Percentiles rank a stretch among this genome's conserved stretches.
phyloP scores from a whole-genome alignment of 2,113 vertebrate genomes.

The Monarcha castaneiventris region DNA sequence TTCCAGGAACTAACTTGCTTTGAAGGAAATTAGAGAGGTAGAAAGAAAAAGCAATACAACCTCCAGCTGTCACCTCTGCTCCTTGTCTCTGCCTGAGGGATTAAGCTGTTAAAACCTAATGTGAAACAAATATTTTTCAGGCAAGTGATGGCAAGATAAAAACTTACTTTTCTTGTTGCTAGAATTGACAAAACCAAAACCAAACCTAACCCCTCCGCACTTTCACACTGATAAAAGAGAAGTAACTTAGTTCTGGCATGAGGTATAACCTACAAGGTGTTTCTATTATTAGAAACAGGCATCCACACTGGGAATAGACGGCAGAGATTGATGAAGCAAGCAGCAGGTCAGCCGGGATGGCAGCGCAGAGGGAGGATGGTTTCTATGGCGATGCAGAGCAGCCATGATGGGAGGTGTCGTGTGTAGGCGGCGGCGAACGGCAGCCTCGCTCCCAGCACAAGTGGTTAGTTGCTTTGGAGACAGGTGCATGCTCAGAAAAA shows the following conservation, averaged over 20 bases:
- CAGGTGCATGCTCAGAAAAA: background rate
- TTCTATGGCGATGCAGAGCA: slow-evolving; percentile 59
- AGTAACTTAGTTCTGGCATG: background rate
- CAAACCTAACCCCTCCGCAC: background rate
- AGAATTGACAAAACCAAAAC: background rate
- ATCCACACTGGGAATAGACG: background rate
- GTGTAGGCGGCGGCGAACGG: slow-evolving; percentile 27
- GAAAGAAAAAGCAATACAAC: background rate
- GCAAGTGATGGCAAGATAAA: background rate
- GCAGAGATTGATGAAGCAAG: background rate
- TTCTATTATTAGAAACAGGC: background rate
- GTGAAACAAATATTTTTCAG: background rate
- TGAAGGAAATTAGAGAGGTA: background rate
- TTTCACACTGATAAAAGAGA: background rate
- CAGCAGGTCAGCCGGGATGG: slow-evolving; percentile 11
- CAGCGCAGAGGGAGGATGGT: slow-evolving; percentile 24
- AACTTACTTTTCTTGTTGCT: background rate
- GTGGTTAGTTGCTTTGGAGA: slow-evolving; percentile 40
- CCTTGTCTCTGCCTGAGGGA: background rate
- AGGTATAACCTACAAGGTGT: background rate
- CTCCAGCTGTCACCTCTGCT: background rate
- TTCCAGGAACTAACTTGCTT: background rate
- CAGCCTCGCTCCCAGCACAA: background rate
- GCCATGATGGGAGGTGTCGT: background rate
- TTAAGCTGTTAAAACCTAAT: background rate